Percentiles rank a stretch among this genome's conserved stretches.
These are phyloP conservation scores for Podocnemis expansa DNA, from an alignment of 2,113 vertebrate species.

Conservation along the genomic window DNA sequence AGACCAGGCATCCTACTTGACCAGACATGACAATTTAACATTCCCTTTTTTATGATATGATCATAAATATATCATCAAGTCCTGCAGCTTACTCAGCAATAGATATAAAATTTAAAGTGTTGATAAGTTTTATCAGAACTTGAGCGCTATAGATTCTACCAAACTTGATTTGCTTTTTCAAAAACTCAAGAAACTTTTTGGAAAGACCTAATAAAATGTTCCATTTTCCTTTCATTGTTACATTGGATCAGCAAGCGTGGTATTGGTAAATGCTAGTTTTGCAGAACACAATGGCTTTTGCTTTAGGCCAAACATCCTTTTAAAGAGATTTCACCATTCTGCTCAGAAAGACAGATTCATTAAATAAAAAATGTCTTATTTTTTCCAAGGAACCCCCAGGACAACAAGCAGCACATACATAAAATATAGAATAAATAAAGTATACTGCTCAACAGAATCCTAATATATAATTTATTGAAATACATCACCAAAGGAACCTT, in stretches of 20 bases:
- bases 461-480: neutral
- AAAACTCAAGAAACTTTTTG: slow-evolving; percentile 35
- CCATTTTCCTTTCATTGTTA: slow-evolving; percentile 21
- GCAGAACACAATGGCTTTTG: neutral
- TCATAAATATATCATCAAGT: slow-evolving; percentile 72
- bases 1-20: slow-evolving; percentile 60
- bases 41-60: slow-evolving; percentile 55
- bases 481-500: neutral
- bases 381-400: neutral
- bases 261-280: neutral
- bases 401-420: neutral
- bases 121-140: slow-evolving; percentile 75
- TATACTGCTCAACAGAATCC: neutral
- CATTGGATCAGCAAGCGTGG: neutral
- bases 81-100: slow-evolving; percentile 70
- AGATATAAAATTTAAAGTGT: slow-evolving; percentile 71
- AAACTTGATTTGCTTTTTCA: slow-evolving; percentile 68
- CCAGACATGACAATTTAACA: slow-evolving; percentile 67
- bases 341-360: neutral
- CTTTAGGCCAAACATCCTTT: neutral
- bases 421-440: neutral
- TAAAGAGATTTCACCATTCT: neutral
- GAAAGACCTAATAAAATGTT: slow-evolving; percentile 39
- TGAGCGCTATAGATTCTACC: slow-evolving; percentile 59
- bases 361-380: neutral